Evolutionary conservation across 2,888 invertebrate species (phyloP).

Genomic region (Agrochola lychnidis): DNA sequence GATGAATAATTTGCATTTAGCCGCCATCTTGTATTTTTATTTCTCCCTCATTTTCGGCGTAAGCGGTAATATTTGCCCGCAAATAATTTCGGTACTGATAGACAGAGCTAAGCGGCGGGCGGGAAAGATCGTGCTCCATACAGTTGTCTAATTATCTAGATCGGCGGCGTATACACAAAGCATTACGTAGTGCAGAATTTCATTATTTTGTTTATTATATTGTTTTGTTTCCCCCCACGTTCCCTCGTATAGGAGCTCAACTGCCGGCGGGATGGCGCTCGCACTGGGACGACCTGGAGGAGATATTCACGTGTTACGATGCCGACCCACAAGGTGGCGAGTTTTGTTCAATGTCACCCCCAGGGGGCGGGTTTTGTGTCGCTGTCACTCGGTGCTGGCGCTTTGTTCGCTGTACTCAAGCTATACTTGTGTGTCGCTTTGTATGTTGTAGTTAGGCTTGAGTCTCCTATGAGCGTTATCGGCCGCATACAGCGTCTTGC

Average conservation of each 20-base stretch:
- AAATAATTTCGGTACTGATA: not conserved
- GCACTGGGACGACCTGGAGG: conserved; percentile 83
- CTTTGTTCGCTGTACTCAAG: conserved; percentile 18
- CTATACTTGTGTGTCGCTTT: conserved; percentile 48
- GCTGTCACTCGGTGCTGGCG: conserved; percentile 30
- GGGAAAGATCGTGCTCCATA: fast-evolving
- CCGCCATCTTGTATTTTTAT: conserved; percentile 2
- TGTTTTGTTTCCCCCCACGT: conserved; percentile 26
- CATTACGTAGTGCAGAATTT: not conserved
- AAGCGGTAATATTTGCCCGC: too few relatives aligned
- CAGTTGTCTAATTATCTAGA: not conserved
- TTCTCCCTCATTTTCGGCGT: not conserved
- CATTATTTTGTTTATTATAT: conserved; percentile 12
- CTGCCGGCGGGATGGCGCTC: conserved; percentile 68
- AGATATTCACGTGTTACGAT: conserved; percentile 79
- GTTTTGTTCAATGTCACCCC: conserved; percentile 8
- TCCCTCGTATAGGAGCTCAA: not conserved
- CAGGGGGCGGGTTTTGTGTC: conserved; percentile 3
- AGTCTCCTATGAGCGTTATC: not conserved
- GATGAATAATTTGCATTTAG: not conserved
- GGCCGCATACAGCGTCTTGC: not conserved
- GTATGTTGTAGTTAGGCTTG: not conserved
- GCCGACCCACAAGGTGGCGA: conserved; percentile 59
- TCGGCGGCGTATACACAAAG: not conserved
- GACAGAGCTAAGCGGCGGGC: too few relatives aligned